Evolutionary conservation across 2,888 invertebrate species (phyloP), one percentile per base, ranked within the genome.

Genomic region (Eueremaeus valkanovi): DNA sequence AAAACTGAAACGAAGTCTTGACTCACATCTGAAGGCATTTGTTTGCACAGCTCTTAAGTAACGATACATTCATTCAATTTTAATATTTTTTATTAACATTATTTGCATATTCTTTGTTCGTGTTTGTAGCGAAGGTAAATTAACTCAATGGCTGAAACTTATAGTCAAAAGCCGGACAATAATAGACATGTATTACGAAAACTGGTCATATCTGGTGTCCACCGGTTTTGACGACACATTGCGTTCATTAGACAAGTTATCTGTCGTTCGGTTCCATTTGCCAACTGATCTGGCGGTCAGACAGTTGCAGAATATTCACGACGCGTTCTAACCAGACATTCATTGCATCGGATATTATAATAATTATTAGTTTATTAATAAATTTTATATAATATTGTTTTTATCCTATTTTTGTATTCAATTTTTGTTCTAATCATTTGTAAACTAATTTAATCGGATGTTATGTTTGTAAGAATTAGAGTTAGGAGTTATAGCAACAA

Each of bases 11-110:
- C 87, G 98, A 81, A 95, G 95, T 82, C 91, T 89, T 78, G 98
- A 98, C 86, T 92, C 98, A 24, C 96, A 97, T 85, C 97, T 98
- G 82, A 99, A 99, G 85, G 98, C 99, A 0, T 95, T 99, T 83
- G 88, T 99, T 73, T 98, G 96, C 85, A 91, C 95, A 36, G 98
- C 93, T 36, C 86, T 99, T 63, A 99, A 99, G 92, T 93, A 84
- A 88, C 90, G 86, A 29, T 6, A 78, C 5, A 24, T 55, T 13
- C 13, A 29, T 27, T 58, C 3, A 11, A 63, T 31, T 31, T 9
- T 3, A 61, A n/a, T 31, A 6, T 16, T 36, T 33, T 11, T 61
- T 61, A 5, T 1, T 29, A 5, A 29, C 1, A 29, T 63, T 5
- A 9, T 5, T 63, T 13, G 33, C 3, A 63, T 29, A 70, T 13